Evolutionary conservation across 2,113 vertebrate genomes (phyloP).

Genomic region (Gobio gobio): DNA sequence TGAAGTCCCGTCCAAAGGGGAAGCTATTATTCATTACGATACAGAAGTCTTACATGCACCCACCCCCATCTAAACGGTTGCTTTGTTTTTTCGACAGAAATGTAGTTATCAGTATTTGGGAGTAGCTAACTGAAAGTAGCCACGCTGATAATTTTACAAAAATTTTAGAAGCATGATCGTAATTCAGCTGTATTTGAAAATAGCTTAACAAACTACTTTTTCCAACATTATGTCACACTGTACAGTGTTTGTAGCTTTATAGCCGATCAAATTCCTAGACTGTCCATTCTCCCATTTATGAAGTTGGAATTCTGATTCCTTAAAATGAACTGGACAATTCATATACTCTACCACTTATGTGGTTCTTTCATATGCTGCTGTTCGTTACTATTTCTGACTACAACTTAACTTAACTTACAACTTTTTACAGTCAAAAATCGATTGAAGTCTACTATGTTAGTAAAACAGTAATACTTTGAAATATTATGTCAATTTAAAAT

Average conservation of each 20-base stretch:
- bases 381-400: not conserved
- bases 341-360: not conserved
- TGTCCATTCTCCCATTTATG: not conserved
- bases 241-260: not conserved
- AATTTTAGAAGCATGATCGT: not conserved
- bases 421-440: too few relatives aligned
- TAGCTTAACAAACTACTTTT: not conserved
- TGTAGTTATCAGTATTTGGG: not conserved
- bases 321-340: not conserved
- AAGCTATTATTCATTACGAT: slow-evolving; percentile 99
- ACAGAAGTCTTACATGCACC: slow-evolving; percentile 86
- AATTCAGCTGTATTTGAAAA: not conserved
- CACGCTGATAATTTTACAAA: not conserved
- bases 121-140: not conserved
- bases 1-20: slow-evolving; percentile 99
- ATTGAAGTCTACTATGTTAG: too few relatives aligned
- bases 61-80: slow-evolving; percentile 6
- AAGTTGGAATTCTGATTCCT: not conserved
- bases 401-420: too few relatives aligned
- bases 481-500: too few relatives aligned
- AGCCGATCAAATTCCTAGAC: not conserved
- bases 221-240: not conserved
- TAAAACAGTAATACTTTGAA: too few relatives aligned
- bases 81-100: not conserved
- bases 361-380: not conserved